These are phyloP conservation scores for Prionchulus punctatus DNA, from an alignment of 2,888 invertebrate species.

Conservation along the genomic window DNA sequence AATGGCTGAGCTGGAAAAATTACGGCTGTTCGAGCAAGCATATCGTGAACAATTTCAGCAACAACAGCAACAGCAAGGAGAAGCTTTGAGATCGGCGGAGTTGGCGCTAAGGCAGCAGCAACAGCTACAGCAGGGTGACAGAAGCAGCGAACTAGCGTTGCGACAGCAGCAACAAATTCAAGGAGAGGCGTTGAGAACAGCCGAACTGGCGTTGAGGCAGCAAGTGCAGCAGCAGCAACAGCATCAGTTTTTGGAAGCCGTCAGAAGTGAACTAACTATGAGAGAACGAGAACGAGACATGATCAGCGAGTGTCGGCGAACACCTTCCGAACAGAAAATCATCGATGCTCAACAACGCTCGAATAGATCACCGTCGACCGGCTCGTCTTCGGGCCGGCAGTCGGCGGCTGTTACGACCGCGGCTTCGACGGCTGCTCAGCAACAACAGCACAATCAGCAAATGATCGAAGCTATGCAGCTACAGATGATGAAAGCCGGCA, in stretches of 20 bases:
- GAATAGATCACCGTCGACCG: too few relatives aligned
- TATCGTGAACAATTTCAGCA: background rate
- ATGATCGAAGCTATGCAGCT: background rate
- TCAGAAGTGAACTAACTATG: too few relatives aligned
- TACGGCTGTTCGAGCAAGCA: background rate
- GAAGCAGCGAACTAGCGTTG: background rate
- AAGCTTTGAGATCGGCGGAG: background rate
- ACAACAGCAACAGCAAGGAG: slow-evolving; percentile 7
- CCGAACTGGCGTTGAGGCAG: background rate
- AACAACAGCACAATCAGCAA: background rate
- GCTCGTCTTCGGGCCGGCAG: too few relatives aligned
- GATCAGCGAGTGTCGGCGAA: too few relatives aligned
- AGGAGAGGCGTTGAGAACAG: too few relatives aligned
- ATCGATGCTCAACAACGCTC: too few relatives aligned
- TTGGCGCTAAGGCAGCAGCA: background rate
- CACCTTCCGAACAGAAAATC: too few relatives aligned
- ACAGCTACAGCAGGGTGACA: slow-evolving; percentile 1
- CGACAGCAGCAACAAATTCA: background rate
- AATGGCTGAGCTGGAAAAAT: background rate
- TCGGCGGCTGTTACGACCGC: too few relatives aligned
- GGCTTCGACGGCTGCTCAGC: background rate
- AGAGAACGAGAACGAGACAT: too few relatives aligned
- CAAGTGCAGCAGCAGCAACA: too few relatives aligned
- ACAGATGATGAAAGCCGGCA: too few relatives aligned
- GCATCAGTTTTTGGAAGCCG: too few relatives aligned